Conservation (phyloP, 2,888 invertebrate species). For the Palloptera scutellata region DNA sequence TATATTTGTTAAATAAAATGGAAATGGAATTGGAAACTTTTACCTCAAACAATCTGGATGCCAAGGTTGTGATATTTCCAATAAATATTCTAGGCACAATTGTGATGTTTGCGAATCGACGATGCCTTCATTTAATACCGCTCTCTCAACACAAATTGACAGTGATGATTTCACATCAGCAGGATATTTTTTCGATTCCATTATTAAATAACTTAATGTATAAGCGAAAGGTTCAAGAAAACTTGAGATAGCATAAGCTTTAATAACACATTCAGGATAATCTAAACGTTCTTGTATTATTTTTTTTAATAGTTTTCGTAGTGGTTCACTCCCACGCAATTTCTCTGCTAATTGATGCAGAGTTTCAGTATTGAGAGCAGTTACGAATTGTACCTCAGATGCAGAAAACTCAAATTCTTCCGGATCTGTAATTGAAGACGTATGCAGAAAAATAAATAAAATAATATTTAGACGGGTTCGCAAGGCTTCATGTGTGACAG, state of each 20-base stretch:
- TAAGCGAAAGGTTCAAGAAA: constrained; percentile 46
- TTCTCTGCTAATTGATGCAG: constrained; percentile 39
- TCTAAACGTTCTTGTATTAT: constrained; percentile 39
- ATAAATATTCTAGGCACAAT: constrained; percentile 48
- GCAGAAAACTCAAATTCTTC: constrained; percentile 45
- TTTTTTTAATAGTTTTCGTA: constrained; percentile 37
- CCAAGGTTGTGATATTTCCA: constrained; percentile 48
- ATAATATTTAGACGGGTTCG: constrained; percentile 53
- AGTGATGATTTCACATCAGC: constrained; percentile 51
- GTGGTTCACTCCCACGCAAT: constrained; percentile 35
- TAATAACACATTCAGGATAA: constrained; percentile 47
- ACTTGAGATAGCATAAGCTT: constrained; percentile 50
- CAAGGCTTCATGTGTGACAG: constrained; percentile 46
- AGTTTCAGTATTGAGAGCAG: constrained; percentile 33
- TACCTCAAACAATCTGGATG: constrained; percentile 51
- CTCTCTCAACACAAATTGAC: constrained; percentile 51
- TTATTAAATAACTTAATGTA: constrained; percentile 39
- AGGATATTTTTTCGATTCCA: constrained; percentile 45
- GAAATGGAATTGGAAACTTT: neutral
- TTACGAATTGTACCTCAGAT: constrained; percentile 44
- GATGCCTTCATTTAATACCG: constrained; percentile 37
- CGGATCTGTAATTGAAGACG: neutral
- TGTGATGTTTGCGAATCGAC: constrained; percentile 43
- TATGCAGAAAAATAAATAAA: constrained; percentile 39
- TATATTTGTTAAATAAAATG: neutral